Percentiles rank a stretch among this genome's conserved stretches.
phyloP scores from a whole-genome alignment of 2,113 vertebrate species.

The Pipra filicauda region DNA sequence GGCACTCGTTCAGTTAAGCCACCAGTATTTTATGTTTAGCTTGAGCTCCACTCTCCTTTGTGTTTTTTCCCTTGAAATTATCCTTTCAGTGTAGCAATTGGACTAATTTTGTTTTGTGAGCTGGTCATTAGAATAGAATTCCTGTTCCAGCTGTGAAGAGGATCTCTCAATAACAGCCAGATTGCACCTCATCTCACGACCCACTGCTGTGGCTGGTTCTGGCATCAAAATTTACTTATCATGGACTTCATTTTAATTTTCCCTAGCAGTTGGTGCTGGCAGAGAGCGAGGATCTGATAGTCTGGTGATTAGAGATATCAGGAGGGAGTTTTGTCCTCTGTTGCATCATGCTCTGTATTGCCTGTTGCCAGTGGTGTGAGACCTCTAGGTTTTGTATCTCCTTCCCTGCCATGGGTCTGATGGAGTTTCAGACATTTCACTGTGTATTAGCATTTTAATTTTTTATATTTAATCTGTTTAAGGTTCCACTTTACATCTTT shows the following conservation, averaged over 20 bases:
- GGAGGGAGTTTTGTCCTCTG: not conserved
- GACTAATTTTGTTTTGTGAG: not conserved
- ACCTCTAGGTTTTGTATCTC: not conserved
- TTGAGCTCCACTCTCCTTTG: not conserved
- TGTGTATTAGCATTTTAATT: not conserved
- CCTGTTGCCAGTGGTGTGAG: not conserved
- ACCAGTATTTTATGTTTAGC: not conserved
- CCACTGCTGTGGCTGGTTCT: not conserved
- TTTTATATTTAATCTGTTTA: not conserved
- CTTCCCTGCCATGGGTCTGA: not conserved
- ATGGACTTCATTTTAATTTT: not conserved
- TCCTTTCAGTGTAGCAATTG: not conserved
- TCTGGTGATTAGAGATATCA: not conserved
- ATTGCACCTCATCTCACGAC: not conserved
- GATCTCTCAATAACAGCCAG: not conserved
- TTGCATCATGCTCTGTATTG: fast-evolving
- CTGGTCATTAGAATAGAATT: not conserved
- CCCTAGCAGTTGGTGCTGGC: not conserved
- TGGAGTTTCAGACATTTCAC: not conserved
- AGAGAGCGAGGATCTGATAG: not conserved
- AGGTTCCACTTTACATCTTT: not conserved
- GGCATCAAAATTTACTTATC: not conserved
- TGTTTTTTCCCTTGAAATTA: not conserved
- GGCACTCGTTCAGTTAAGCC: not conserved
- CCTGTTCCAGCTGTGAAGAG: not conserved